These are phyloP conservation scores for Rousettus madagascariensis DNA, from an alignment of 2,797 vertebrate species.

Conservation along the genomic window DNA sequence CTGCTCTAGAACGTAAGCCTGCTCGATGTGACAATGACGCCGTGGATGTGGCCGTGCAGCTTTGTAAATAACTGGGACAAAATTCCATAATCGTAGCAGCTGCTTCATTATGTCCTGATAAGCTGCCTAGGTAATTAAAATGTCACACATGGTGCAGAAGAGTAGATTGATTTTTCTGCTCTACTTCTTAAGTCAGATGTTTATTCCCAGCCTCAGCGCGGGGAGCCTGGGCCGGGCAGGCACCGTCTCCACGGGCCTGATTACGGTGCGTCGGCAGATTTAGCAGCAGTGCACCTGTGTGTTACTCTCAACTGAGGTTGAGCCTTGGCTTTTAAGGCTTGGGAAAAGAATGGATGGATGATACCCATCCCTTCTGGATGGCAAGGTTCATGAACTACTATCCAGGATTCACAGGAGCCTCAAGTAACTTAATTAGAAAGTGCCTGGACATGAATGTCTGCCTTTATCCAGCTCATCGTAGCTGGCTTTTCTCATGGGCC, in stretches of 20 bases:
- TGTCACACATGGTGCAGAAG: constrained; percentile 66
- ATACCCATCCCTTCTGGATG: neutral
- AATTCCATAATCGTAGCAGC: constrained; percentile 54
- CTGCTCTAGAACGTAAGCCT: neutral
- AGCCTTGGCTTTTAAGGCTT: neutral
- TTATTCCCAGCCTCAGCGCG: constrained; percentile 34
- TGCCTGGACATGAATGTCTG: neutral
- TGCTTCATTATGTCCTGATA: constrained; percentile 65
- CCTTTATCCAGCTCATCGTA: neutral
- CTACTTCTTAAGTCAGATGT: constrained; percentile 77
- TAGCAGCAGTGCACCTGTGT: fast-evolving
- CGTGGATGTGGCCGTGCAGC: neutral
- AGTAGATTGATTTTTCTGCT: constrained; percentile 82
- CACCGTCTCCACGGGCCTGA: fast-evolving
- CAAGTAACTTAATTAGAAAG: neutral
- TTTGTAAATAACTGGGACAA: constrained; percentile 57
- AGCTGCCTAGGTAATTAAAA: constrained; percentile 74
- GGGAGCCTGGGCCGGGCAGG: neutral
- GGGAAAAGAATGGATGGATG: too few species aligned
- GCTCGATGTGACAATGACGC: neutral
- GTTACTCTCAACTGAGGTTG: fast-evolving
- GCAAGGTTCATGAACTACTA: neutral
- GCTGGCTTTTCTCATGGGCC: constrained; percentile 34
- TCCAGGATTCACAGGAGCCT: neutral
- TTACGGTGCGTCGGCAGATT: fast-evolving